Conservation (phyloP, 2,888 invertebrate species). For the Papilio demoleus region DNA sequence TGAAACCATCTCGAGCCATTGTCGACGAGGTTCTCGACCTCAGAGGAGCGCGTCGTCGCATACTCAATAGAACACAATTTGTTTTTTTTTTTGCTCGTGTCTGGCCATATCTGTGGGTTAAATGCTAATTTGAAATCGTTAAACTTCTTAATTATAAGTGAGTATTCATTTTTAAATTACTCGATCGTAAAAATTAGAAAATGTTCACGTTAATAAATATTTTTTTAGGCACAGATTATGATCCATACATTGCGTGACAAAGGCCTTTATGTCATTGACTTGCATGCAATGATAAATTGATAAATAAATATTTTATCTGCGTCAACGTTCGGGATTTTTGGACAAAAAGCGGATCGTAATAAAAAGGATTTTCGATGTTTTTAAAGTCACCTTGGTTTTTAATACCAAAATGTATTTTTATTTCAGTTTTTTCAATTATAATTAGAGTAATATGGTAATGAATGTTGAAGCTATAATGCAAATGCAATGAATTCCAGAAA, state of each 20-base stretch:
- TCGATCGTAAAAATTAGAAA: not conserved
- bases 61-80: conserved; percentile 62
- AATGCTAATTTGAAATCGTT: conserved; percentile 40
- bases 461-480: too few species aligned
- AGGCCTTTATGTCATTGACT: conserved; percentile 11
- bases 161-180: conserved; percentile 1
- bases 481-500: conserved; percentile 13
- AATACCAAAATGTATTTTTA: not conserved
- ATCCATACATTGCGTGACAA: not conserved
- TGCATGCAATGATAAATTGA: conserved; percentile 9
- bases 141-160: conserved; percentile 22
- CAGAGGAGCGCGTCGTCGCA: conserved; percentile 59
- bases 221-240: not conserved
- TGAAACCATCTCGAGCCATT: conserved; percentile 63
- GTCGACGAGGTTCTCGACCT: conserved; percentile 71
- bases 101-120: conserved; percentile 49
- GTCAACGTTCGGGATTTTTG: not conserved
- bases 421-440: not conserved
- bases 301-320: conserved; percentile 10
- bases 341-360: not conserved
- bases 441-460: not conserved
- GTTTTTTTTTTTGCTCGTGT: conserved; percentile 56
- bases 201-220: not conserved
- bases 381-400: too few species aligned
- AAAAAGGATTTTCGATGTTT: too few species aligned